Evolutionary conservation across 2,113 vertebrate genomes (phyloP).

Genomic region (Triplophysa tibetana): DNA sequence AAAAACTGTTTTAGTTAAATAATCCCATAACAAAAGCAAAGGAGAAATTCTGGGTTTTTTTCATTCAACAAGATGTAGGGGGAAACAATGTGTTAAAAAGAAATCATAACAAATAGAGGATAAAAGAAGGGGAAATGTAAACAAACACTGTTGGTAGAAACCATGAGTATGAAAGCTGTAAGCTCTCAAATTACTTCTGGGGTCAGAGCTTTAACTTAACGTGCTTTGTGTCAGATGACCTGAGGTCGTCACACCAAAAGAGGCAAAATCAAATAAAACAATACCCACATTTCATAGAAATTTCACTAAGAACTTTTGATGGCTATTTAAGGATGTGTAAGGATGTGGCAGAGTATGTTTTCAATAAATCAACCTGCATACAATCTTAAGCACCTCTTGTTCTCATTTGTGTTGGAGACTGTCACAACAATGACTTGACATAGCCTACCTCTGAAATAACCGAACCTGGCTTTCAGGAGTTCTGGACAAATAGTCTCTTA

Average conservation of each 20-base stretch:
- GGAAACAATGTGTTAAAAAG: slow-evolving; percentile 45
- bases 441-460: not conserved
- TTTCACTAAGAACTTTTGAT: slow-evolving; percentile 69
- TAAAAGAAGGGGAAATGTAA: slow-evolving; percentile 57
- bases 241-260: slow-evolving; percentile 63
- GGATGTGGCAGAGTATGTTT: slow-evolving; percentile 64
- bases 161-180: slow-evolving; percentile 61
- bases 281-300: slow-evolving; percentile 62
- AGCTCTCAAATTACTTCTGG: slow-evolving; percentile 69
- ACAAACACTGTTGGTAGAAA: slow-evolving; percentile 65
- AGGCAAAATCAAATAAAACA: slow-evolving; percentile 74
- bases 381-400: slow-evolving; percentile 28
- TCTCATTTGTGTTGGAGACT: slow-evolving; percentile 30
- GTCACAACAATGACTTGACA: slow-evolving; percentile 20
- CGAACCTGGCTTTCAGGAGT: not conserved
- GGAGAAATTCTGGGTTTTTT: slow-evolving; percentile 30
- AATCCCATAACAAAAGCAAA: slow-evolving; percentile 15
- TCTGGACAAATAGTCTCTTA: slow-evolving; percentile 8
- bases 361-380: slow-evolving; percentile 64
- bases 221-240: slow-evolving; percentile 66
- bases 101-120: slow-evolving; percentile 60
- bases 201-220: slow-evolving; percentile 62
- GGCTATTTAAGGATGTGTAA: slow-evolving; percentile 62
- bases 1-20: too few species aligned
- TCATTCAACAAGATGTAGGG: slow-evolving; percentile 13